Base-by-base conservation (phyloP, 2,888 invertebrate genomes). In the Polydrusus tereticollis region DNA sequence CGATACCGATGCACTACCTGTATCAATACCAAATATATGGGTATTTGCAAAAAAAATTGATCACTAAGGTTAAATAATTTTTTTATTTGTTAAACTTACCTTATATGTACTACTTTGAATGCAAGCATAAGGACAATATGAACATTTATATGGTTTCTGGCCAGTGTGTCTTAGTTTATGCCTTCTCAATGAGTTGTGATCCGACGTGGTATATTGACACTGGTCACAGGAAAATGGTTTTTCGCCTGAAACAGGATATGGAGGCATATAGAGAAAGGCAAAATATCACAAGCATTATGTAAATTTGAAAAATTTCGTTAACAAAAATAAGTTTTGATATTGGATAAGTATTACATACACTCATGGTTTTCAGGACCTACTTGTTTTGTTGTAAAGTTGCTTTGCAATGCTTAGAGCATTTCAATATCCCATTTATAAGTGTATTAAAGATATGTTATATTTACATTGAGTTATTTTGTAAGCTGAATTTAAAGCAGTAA, bases 21-120 rank as follows among this genome's bases (percentile, higher is more conserved):
- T n/a, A n/a, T n/a, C n/a, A n/a, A n/a, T n/a, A n/a, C n/a, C n/a
- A n/a, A n/a, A n/a, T n/a, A n/a, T n/a, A n/a, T n/a, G n/a, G n/a
- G n/a, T n/a, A 20, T 20, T 20, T 26, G n/a, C 14, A 12, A 23
- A 23, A 21, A 21, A 20, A 21, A 14, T 47, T 14, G 14, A 8
- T n/a, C 10, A 47, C 2, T 29, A 41, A 41, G 33, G 16, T 58
- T 29, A 3, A 26, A 5, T 26, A 26, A 26, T 26, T 26, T 26
- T 5, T 26, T 12, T 36, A 6, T 62, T 8, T n/a, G 3, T n/a
- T 20, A 2, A 1, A 33, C 52, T 58, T 66, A 75, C 87, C 79
- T 94, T 92, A 83, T 93, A 93, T 0, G 92, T 89, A 5, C 91
- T 92, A 66, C 94, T 93, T 83, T 94, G 94, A 77, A 96, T 95